These are phyloP conservation scores for Anarrhichthys ocellatus DNA, from an alignment of 2,113 vertebrate species.

Conservation along the genomic window DNA sequence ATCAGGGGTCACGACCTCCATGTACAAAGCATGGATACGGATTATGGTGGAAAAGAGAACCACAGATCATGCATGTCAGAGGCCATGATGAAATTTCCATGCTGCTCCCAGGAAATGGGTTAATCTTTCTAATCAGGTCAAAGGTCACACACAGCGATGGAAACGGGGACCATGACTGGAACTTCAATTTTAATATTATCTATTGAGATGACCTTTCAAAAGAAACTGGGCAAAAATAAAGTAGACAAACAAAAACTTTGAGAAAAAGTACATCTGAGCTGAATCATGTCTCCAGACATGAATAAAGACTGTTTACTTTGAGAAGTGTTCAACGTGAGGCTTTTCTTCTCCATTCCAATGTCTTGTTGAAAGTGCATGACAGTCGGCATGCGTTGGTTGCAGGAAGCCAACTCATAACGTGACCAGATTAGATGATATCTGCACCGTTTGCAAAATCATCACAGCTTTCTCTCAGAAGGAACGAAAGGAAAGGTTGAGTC, in stretches of 20 bases:
- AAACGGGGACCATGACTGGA: constrained; percentile 21
- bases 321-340: background rate
- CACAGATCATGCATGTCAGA: constrained; percentile 41
- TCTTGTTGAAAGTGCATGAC: background rate
- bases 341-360: background rate
- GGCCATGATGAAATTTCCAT: constrained; percentile 56
- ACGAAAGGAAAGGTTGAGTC: background rate
- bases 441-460: background rate
- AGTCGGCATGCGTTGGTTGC: background rate
- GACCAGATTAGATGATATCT: background rate
- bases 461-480: background rate
- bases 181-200: constrained; percentile 26
- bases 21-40: constrained; percentile 33
- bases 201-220: constrained; percentile 6
- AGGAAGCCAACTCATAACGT: constrained; percentile 2
- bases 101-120: constrained; percentile 62
- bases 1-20: constrained; percentile 31
- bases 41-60: constrained; percentile 39
- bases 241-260: constrained; percentile 39
- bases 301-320: constrained; percentile 12
- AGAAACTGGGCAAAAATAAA: background rate
- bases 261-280: background rate
- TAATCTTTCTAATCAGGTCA: constrained; percentile 56
- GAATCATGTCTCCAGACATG: constrained; percentile 1
- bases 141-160: constrained; percentile 19